Percentiles rank a stretch among this genome's conserved stretches.
Conservation (phyloP, 1,140 invertebrate species). For the Arctopsyche grandis region DNA sequence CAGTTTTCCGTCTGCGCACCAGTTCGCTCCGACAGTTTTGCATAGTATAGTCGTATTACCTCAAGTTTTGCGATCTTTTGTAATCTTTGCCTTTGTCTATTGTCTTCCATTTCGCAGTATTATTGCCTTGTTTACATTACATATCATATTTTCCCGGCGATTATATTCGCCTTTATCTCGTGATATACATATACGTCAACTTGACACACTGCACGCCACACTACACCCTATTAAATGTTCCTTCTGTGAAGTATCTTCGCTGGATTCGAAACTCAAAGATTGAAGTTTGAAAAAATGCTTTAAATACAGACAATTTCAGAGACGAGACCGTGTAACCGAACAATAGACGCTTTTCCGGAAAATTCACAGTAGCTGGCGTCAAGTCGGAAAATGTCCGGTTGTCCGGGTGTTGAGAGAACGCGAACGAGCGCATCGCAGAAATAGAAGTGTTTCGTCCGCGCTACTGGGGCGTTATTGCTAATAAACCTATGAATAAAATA, state of each 20-base stretch:
- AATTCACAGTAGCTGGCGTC: too few relatives aligned
- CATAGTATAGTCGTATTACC: constrained; percentile 21
- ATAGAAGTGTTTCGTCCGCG: constrained; percentile 33
- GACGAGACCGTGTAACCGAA: too few relatives aligned
- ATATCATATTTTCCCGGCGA: constrained; percentile 26
- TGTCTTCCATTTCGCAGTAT: constrained; percentile 21
- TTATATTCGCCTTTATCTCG: background rate
- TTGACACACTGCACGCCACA: constrained; percentile 1
- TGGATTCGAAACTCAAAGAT: too few relatives aligned
- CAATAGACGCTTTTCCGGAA: too few relatives aligned
- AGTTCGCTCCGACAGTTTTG: background rate
- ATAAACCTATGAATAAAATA: constrained; percentile 47
- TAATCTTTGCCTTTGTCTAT: background rate
- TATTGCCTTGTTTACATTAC: constrained; percentile 41
- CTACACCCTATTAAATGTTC: background rate
- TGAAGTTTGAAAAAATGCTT: too few relatives aligned
- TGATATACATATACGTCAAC: background rate
- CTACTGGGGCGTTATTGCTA: constrained; percentile 35
- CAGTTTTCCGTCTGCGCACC: background rate
- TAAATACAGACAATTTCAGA: too few relatives aligned
- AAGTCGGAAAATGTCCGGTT: background rate
- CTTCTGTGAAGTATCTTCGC: too few relatives aligned
- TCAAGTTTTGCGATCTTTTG: constrained; percentile 27
- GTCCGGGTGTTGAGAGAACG: background rate
- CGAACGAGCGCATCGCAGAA: background rate